A percentile compares a stretch with the other conserved stretches of the same genome.
phyloP scores from a whole-genome alignment of 2,797 vertebrate species.

The Percopsis omiscomaycus region DNA sequence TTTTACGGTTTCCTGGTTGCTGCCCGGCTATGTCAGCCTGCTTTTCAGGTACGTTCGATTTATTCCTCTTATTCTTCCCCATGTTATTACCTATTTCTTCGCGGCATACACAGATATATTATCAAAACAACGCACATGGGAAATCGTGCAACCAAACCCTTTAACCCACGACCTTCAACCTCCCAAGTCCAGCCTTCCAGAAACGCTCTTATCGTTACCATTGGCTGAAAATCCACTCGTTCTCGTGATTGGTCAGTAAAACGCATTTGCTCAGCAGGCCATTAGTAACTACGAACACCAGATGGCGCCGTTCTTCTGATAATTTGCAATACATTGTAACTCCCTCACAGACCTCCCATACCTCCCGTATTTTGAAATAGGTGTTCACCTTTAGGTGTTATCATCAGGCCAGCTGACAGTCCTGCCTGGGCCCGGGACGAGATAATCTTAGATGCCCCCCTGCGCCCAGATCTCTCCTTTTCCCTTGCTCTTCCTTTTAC shows the following conservation, averaged over 20 bases:
- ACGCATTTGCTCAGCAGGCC: too few relatives aligned
- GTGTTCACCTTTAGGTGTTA: too few relatives aligned
- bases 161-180: slow-evolving; percentile 29
- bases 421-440: too few relatives aligned
- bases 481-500: too few relatives aligned
- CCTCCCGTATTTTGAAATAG: too few relatives aligned
- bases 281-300: background rate
- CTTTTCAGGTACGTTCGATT: slow-evolving; percentile 13
- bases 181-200: background rate
- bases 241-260: slow-evolving; percentile 12
- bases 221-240: slow-evolving; percentile 14
- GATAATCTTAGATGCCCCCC: too few relatives aligned
- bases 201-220: background rate
- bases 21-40: slow-evolving; percentile 17
- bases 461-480: too few relatives aligned
- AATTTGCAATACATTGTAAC: background rate
- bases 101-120: background rate
- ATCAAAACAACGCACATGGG: slow-evolving; percentile 44
- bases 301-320: background rate
- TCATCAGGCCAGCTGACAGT: too few relatives aligned
- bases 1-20: too few relatives aligned
- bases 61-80: slow-evolving; percentile 64
- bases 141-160: background rate
- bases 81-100: slow-evolving; percentile 28
- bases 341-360: background rate